Percentiles rank a stretch among this genome's conserved stretches.
Conservation (phyloP, 2,888 invertebrate genomes). For the Polyploca ridens region DNA sequence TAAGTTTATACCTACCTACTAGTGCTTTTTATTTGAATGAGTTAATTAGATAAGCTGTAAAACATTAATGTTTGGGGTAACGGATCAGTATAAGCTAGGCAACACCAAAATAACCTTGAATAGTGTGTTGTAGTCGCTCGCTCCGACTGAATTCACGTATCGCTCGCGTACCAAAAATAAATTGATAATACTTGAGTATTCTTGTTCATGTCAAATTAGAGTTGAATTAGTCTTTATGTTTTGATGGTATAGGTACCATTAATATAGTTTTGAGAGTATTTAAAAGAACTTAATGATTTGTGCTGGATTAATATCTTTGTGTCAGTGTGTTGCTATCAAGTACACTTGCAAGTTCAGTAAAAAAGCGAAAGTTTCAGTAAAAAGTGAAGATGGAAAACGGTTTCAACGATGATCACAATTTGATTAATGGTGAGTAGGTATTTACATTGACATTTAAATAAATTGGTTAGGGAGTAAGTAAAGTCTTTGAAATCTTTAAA, state of each 20-base stretch:
- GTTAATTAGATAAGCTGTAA: constrained; percentile 4
- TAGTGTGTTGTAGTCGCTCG: neutral
- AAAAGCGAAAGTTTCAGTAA: neutral
- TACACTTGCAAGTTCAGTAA: neutral
- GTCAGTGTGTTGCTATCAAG: neutral
- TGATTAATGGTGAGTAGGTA: neutral
- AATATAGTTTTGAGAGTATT: neutral
- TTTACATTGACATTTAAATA: too few species aligned
- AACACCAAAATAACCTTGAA: neutral
- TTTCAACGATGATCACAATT: neutral
- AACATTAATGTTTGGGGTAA: neutral
- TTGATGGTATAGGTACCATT: neutral
- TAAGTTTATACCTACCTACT: neutral
- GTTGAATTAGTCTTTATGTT: neutral
- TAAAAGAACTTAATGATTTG: neutral
- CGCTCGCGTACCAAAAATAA: neutral
- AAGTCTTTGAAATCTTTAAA: too few species aligned
- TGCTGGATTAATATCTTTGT: neutral
- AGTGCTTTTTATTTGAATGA: neutral
- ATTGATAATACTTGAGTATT: neutral
- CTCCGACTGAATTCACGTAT: neutral
- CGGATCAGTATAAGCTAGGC: neutral
- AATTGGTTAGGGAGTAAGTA: too few species aligned
- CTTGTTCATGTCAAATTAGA: neutral
- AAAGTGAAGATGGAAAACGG: neutral